Evolutionary conservation across 2,888 invertebrate species (phyloP), one percentile per base, ranked within the genome.

Genomic region (Acanthosepion pharaonis): DNA sequence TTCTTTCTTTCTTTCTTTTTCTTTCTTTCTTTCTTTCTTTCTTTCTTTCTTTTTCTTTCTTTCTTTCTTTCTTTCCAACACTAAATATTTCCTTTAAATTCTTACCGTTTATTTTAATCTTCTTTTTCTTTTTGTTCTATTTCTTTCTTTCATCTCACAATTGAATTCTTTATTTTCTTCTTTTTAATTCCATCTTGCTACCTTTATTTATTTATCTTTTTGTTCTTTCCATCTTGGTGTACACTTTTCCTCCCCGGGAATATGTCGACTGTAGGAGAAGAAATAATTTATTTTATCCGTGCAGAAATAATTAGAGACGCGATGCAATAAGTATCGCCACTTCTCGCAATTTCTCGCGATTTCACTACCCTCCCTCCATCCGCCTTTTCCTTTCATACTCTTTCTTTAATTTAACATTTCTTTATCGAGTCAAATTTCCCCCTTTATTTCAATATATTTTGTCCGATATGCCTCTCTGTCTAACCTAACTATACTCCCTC

Each of bases 261-360:
- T n/a, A 78, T 78, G 78, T 78, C 78, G 78, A 78, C 78, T 33
- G n/a, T 9, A 78, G n/a, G 11, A 78, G 78, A n/a, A 78, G n/a
- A 18, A 78, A 78, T 78, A 78, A 78, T 78, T 78, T 78, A 78
- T 78, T 78, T 78, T 78, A 78, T 78, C 78, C 33, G 78, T 33
- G 78, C n/a, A 33, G 78, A 78, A 78, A 78, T 78, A 78, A 78
- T 78, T 78, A 78, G 78, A 78, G 78, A 78, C 33, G 78, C 78
- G 78, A 78, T 78, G 78, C 78, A 78, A 78, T 78, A 78, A 78
- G 78, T 78, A 78, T 78, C 78, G 78, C 78, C 78, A 78, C 78
- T 78, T 78, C 78, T 78, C 78, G 18, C 78, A n/a, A n/a, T n/a
- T 78, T 78, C 78, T 33, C 78, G 78, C 59, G 78, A n/a, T n/a